Percentiles rank a stretch among this genome's conserved stretches.
Evolutionary conservation across 1,140 invertebrate genomes (phyloP).

Genomic region (Ceratosolen fusciceps): DNA sequence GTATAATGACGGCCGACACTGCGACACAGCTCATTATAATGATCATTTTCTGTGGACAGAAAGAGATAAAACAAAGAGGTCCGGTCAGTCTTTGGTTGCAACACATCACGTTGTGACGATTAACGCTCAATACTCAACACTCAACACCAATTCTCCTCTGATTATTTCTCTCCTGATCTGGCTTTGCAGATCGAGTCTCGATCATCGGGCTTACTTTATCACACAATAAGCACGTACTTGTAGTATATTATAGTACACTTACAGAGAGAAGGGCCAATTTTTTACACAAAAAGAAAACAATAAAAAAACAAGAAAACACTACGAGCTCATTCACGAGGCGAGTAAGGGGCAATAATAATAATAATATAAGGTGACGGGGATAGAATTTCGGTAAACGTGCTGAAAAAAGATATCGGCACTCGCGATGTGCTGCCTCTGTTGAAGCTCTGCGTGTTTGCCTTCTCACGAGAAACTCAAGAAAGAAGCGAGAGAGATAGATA

Average conservation of each 20-base stretch:
- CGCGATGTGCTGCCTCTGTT: slow-evolving; percentile 47
- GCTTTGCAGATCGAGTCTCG: not conserved
- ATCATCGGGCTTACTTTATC: not conserved
- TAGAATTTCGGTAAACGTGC: slow-evolving; percentile 32
- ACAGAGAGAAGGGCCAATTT: too few species aligned
- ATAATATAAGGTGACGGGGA: not conserved
- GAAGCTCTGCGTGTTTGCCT: slow-evolving; percentile 43
- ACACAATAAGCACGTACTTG: too few species aligned
- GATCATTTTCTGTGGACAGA: slow-evolving; percentile 89
- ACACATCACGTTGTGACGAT: not conserved
- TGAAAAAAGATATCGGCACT: slow-evolving; percentile 29
- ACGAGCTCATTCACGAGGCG: too few species aligned
- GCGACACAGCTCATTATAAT: slow-evolving; percentile 86
- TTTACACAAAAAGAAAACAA: not conserved
- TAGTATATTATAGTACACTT: too few species aligned
- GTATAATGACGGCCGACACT: slow-evolving; percentile 69
- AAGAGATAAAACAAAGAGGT: slow-evolving; percentile 64
- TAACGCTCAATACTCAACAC: not conserved
- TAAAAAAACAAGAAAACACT: not conserved
- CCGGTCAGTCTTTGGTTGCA: slow-evolving; percentile 41
- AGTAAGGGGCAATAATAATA: not conserved
- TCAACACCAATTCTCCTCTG: too few species aligned
- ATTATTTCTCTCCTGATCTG: not conserved
- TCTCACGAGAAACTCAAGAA: slow-evolving; percentile 44
- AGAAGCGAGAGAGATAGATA: slow-evolving; percentile 48